A percentile compares a stretch with the other conserved stretches of the same genome.
Evolutionary conservation across 2,113 vertebrate genomes (phyloP).

Genomic region (Lasiurus cinereus): DNA sequence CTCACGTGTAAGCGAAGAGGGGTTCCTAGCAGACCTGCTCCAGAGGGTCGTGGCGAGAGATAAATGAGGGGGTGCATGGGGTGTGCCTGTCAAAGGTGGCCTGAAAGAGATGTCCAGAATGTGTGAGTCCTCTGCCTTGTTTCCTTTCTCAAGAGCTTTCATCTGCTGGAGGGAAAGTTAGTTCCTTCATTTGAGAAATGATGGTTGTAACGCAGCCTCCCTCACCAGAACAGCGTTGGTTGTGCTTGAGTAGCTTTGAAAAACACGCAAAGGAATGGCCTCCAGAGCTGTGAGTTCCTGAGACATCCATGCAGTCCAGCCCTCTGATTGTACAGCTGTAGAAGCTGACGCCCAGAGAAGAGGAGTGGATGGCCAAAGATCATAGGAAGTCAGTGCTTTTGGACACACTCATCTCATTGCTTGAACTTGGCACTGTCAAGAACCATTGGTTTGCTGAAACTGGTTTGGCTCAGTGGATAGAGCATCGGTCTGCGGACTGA

Average conservation of each 20-base stretch:
- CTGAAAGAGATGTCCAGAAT: accelerated
- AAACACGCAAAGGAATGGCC: not conserved
- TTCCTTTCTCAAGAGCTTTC: slow-evolving; percentile 10
- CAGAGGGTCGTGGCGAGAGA: not conserved
- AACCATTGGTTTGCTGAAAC: not conserved
- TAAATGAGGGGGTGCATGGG: not conserved
- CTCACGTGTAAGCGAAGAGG: not conserved
- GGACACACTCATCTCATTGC: not conserved
- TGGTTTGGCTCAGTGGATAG: no score
- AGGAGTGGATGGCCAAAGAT: not conserved
- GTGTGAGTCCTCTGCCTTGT: not conserved
- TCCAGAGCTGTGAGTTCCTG: not conserved
- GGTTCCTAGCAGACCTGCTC: not conserved
- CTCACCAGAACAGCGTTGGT: not conserved
- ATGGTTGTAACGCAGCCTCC: not conserved
- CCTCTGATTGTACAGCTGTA: not conserved
- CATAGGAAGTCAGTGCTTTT: not conserved
- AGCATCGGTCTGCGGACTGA: no score
- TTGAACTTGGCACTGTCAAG: not conserved
- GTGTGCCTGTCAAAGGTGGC: not conserved
- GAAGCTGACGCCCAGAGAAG: not conserved
- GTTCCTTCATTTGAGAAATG: not conserved
- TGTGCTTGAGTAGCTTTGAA: not conserved
- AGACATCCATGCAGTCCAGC: not conserved
- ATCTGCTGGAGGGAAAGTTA: not conserved